Conservation (phyloP, 2,113 vertebrate species). For the Brachypodius melanocephalos region DNA sequence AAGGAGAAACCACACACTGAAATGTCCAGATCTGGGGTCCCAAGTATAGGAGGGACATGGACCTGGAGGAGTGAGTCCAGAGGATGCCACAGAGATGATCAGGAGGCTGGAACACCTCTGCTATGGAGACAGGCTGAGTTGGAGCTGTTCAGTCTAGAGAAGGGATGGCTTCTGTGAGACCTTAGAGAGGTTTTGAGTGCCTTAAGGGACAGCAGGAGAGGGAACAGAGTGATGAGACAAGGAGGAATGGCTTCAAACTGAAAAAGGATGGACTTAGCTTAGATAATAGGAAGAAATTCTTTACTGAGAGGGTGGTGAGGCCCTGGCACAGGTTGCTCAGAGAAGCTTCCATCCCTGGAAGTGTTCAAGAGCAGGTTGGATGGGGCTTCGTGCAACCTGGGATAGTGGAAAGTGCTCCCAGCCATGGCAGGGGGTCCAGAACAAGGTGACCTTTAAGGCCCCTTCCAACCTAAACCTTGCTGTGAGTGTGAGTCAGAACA, state of each 20-base stretch:
- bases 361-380: background rate
- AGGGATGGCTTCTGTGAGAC: background rate
- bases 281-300: background rate
- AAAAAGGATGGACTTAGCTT: background rate
- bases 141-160: background rate
- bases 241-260: background rate
- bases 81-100: background rate
- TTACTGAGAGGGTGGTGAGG: background rate
- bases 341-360: background rate
- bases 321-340: background rate
- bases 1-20: background rate
- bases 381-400: background rate
- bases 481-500: too few species aligned
- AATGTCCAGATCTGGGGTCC: accelerated
- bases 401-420: accelerated
- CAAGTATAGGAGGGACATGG: background rate
- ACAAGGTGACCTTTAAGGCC: too few species aligned
- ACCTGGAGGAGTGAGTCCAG: background rate
- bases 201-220: background rate
- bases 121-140: background rate
- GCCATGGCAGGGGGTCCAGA: background rate
- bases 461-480: background rate
- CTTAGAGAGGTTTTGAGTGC: background rate
- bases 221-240: background rate
- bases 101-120: background rate